Conservation (phyloP, 2,888 invertebrate species). For the Notodonta dromedarius region DNA sequence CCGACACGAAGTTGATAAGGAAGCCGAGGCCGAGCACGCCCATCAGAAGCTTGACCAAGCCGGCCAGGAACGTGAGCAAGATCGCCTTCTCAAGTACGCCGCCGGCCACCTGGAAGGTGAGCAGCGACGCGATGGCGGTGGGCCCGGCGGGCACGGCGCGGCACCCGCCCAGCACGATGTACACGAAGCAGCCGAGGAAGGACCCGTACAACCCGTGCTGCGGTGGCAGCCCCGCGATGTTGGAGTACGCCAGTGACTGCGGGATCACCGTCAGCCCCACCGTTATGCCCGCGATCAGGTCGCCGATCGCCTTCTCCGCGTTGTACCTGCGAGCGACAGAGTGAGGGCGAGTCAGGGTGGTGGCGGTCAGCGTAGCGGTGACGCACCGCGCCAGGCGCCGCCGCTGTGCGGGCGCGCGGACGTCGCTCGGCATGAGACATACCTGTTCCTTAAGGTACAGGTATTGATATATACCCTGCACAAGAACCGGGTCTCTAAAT, state of each 20-base stretch:
- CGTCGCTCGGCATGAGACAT: too few relatives aligned
- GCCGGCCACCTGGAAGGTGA: constrained; percentile 91
- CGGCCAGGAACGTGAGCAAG: constrained; percentile 89
- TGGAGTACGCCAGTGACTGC: constrained; percentile 93
- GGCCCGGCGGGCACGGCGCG: constrained; percentile 97
- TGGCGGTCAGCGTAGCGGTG: too few relatives aligned
- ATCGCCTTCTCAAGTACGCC: constrained; percentile 89
- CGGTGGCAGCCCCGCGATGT: constrained; percentile 90
- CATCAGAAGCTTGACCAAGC: constrained; percentile 91
- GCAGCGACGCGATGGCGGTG: constrained; percentile 94
- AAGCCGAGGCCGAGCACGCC: constrained; percentile 93
- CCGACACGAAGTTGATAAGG: constrained; percentile 94
- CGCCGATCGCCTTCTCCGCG: constrained; percentile 89
- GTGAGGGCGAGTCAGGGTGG: neutral
- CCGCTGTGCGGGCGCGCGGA: too few relatives aligned
- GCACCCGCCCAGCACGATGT: constrained; percentile 95
- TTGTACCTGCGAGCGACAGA: constrained; percentile 80
- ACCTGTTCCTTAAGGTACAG: too few relatives aligned
- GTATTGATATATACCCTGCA: too few relatives aligned
- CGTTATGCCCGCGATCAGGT: constrained; percentile 95
- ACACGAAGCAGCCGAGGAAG: constrained; percentile 96
- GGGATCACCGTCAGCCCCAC: constrained; percentile 97
- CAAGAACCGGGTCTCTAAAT: too few relatives aligned
- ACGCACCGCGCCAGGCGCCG: too few relatives aligned
- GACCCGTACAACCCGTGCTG: constrained; percentile 97